phyloP scores from a whole-genome alignment of 2,113 vertebrate species.

The Nymphicus hollandicus region DNA sequence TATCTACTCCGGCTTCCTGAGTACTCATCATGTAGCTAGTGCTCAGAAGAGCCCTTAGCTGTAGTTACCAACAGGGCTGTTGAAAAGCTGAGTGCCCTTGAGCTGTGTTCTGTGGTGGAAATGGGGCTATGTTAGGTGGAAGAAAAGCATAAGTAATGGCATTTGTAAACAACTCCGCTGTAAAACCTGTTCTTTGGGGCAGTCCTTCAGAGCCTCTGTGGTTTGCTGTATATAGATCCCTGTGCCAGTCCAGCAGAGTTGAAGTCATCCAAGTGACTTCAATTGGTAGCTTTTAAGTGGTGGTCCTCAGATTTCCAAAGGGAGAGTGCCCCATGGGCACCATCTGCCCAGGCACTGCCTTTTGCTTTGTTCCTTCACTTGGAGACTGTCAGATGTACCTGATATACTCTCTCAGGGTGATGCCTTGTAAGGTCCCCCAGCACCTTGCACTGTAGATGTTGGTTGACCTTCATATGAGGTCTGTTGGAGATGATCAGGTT shows the following conservation, averaged over 20 bases:
- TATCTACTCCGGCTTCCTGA: neutral
- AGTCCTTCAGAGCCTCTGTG: neutral
- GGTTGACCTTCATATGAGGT: neutral
- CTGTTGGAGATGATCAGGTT: neutral
- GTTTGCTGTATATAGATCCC: neutral
- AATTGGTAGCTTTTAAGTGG: neutral
- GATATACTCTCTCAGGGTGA: neutral
- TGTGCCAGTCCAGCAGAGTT: neutral
- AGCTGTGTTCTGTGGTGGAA: neutral
- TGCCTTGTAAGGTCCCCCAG: neutral
- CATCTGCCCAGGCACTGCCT: neutral
- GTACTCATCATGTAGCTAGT: neutral
- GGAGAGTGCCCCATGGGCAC: neutral
- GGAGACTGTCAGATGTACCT: neutral
- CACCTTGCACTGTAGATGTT: neutral
- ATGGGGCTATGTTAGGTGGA: neutral
- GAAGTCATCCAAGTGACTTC: neutral
- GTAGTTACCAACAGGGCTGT: neutral
- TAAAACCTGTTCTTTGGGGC: neutral
- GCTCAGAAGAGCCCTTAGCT: neutral
- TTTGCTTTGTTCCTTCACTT: neutral
- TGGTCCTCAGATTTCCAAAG: neutral
- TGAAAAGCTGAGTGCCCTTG: neutral
- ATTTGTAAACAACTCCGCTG: neutral
- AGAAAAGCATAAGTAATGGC: neutral